A percentile compares a stretch with the other conserved stretches of the same genome.
These are phyloP conservation scores for Nesidiocoris tenuis DNA, from an alignment of 2,888 invertebrate species.

Conservation along the genomic window DNA sequence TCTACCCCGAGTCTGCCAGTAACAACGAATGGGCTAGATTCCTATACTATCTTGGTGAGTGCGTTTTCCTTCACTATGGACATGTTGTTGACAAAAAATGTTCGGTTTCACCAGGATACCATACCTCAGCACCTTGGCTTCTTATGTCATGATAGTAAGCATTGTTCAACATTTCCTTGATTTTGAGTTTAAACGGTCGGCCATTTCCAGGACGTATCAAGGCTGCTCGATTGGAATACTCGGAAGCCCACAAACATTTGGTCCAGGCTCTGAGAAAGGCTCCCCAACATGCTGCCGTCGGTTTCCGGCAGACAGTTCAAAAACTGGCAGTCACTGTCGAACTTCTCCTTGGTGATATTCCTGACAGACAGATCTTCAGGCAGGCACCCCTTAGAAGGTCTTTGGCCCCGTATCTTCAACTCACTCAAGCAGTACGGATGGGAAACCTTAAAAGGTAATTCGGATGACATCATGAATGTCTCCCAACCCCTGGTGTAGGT, in stretches of 20 bases:
- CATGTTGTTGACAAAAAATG: no score
- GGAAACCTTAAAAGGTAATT: constrained; percentile 76
- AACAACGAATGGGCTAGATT: constrained; percentile 99
- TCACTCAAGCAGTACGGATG: constrained; percentile 94
- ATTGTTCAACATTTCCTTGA: no score
- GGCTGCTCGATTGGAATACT: constrained; percentile 96
- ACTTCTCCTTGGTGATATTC: constrained; percentile 92
- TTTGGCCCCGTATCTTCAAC: constrained; percentile 91
- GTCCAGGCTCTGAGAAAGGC: constrained; percentile 94
- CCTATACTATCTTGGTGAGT: constrained; percentile 75
- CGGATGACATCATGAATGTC: no score
- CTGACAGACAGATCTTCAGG: constrained; percentile 92
- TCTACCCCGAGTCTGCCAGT: constrained; percentile 94
- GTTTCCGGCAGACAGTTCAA: constrained; percentile 96
- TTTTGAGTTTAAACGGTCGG: no score
- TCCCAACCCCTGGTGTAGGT: no score
- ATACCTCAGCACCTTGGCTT: no score
- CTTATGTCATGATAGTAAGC: no score
- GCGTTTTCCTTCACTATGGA: no score
- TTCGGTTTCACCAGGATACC: no score
- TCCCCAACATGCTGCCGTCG: constrained; percentile 96
- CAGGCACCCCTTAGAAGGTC: constrained; percentile 86
- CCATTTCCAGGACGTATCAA: constrained; percentile 86
- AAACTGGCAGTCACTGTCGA: constrained; percentile 94
- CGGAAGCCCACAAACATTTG: constrained; percentile 94